These are phyloP conservation scores for Achlya flavicornis DNA, from an alignment of 2,888 invertebrate genomes.

Conservation along the genomic window DNA sequence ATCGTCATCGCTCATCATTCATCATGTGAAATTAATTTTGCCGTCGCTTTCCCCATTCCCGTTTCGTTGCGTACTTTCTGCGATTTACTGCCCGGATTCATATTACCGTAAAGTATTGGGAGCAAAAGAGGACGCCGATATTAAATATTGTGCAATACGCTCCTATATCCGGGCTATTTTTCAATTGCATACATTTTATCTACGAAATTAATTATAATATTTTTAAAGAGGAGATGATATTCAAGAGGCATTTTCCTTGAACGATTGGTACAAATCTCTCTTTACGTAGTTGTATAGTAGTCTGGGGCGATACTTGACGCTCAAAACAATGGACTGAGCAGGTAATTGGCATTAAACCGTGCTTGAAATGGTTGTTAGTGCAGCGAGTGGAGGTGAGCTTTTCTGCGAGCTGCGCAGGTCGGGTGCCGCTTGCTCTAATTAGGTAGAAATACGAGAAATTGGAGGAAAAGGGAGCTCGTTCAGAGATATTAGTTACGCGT, in stretches of 20 bases:
- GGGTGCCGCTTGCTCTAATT: slow-evolving; percentile 55
- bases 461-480: slow-evolving; percentile 28
- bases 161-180: slow-evolving; percentile 17
- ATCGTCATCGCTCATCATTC: slow-evolving; percentile 79
- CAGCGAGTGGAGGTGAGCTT: slow-evolving; percentile 45
- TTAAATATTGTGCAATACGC: slow-evolving; percentile 55
- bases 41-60: slow-evolving; percentile 58
- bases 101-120: slow-evolving; percentile 64
- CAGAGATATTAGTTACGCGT: neutral
- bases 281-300: slow-evolving; percentile 34
- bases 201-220: slow-evolving; percentile 19
- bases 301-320: slow-evolving; percentile 58
- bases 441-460: slow-evolving; percentile 63
- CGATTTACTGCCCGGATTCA: slow-evolving; percentile 71
- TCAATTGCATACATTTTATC: slow-evolving; percentile 16
- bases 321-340: slow-evolving; percentile 62
- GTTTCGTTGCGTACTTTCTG: slow-evolving; percentile 65
- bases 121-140: slow-evolving; percentile 52
- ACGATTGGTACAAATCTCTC: slow-evolving; percentile 42
- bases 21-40: slow-evolving; percentile 80
- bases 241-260: slow-evolving; percentile 35
- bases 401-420: slow-evolving; percentile 27
- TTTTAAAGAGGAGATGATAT: neutral
- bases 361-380: slow-evolving; percentile 63
- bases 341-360: slow-evolving; percentile 74